A percentile compares a stretch with the other conserved stretches of the same genome.
Evolutionary conservation across 1,140 invertebrate species (phyloP).

Genomic region (Cotesia vestalis): DNA sequence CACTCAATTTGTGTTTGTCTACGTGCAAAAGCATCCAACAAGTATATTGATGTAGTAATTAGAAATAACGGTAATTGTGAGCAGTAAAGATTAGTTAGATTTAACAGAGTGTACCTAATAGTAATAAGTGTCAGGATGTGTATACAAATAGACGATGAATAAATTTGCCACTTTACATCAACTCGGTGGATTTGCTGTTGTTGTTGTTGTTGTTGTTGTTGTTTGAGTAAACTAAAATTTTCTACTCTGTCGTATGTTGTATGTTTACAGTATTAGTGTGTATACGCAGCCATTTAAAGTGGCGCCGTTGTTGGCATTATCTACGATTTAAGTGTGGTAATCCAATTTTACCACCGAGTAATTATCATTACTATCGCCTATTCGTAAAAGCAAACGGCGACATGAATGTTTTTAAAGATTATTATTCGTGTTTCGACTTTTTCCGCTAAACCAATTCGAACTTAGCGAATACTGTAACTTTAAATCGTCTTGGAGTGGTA

Average conservation of each 20-base stretch:
- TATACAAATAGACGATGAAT: slow-evolving; percentile 10
- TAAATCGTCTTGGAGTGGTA: too few relatives aligned
- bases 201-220: too few relatives aligned
- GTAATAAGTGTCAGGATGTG: slow-evolving; percentile 8
- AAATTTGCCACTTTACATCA: slow-evolving; percentile 11
- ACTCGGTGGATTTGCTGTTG: neutral
- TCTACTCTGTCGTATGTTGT: neutral
- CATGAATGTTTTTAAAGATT: slow-evolving; percentile 32
- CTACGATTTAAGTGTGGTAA: slow-evolving; percentile 38
- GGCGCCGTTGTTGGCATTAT: slow-evolving; percentile 26
- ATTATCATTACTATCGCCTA: slow-evolving; percentile 35
- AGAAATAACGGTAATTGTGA: slow-evolving; percentile 7
- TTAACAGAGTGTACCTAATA: slow-evolving; percentile 6
- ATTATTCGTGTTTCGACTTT: slow-evolving; percentile 22
- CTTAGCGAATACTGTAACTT: too few relatives aligned
- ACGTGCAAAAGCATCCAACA: too few relatives aligned
- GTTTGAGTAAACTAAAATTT: slow-evolving; percentile 5
- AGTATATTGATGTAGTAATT: slow-evolving; percentile 14
- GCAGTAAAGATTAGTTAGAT: slow-evolving; percentile 15
- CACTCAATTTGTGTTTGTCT: neutral
- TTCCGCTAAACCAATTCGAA: neutral
- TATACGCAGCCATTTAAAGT: slow-evolving; percentile 28
- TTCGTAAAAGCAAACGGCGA: slow-evolving; percentile 23
- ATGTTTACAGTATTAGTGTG: neutral
- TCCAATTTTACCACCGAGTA: slow-evolving; percentile 40